phyloP scores from a whole-genome alignment of 1,140 invertebrate species.

The Cyclina sinensis region DNA sequence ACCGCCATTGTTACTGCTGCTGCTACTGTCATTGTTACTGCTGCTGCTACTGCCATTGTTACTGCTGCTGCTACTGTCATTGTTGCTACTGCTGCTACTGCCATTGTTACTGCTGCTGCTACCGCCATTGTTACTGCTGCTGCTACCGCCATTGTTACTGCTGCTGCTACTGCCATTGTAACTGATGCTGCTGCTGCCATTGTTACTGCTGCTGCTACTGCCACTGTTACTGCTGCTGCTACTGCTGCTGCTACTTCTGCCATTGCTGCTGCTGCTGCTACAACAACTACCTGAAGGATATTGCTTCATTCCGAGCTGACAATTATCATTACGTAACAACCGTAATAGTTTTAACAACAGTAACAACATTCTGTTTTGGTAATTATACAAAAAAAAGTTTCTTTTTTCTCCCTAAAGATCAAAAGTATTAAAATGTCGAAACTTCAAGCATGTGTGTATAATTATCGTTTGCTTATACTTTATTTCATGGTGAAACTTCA shows the following conservation, averaged over 20 bases:
- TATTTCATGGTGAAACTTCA: no score
- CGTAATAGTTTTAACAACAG: no score
- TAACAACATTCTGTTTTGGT: no score
- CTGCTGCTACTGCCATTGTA: neutral
- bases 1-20: neutral
- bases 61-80: constrained; percentile 21
- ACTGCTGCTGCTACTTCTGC: neutral
- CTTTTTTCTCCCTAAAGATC: no score
- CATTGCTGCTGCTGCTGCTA: neutral
- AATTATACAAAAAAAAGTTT: no score
- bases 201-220: neutral
- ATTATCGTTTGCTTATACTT: no score
- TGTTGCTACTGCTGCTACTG: constrained; percentile 35
- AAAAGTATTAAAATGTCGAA: no score
- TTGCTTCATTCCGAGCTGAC: no score
- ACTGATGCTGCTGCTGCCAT: no score
- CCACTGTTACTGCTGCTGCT: neutral
- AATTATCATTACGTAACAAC: no score
- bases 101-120: constrained; percentile 21
- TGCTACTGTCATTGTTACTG: neutral
- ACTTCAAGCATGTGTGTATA: no score
- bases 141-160: neutral
- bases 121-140: constrained; percentile 31
- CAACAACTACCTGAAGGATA: no score
- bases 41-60: constrained; percentile 18